These are phyloP conservation scores for Lottia scabra DNA, from an alignment of 2,888 invertebrate genomes.

Conservation along the genomic window DNA sequence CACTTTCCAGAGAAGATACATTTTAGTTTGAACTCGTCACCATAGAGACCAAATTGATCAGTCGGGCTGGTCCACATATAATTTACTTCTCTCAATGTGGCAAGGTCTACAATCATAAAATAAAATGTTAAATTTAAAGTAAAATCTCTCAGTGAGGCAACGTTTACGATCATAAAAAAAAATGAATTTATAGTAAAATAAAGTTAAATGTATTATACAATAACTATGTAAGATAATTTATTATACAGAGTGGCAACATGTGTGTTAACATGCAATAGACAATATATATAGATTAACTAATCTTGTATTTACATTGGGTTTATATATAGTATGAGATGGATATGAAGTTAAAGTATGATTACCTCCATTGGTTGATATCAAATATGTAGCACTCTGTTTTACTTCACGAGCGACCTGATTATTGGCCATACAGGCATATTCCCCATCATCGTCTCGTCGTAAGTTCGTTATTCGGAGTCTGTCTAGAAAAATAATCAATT, in stretches of 20 bases:
- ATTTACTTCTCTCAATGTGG: neutral
- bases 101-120: neutral
- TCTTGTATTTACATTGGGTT: too few species aligned
- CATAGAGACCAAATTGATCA: constrained; percentile 86
- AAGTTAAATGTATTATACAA: too few species aligned
- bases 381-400: constrained; percentile 46
- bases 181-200: too few species aligned
- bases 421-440: constrained; percentile 95
- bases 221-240: too few species aligned
- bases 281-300: too few species aligned
- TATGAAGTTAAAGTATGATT: constrained; percentile 27
- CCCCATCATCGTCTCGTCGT: constrained; percentile 83
- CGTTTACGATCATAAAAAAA: too few species aligned
- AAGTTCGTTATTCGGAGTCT: constrained; percentile 97
- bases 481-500: constrained; percentile 71
- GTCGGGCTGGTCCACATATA: constrained; percentile 82
- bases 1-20: constrained; percentile 96
- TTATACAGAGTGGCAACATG: too few species aligned
- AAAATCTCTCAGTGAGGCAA: too few species aligned
- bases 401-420: constrained; percentile 78
- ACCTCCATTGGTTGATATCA: constrained; percentile 47
- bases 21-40: constrained; percentile 84
- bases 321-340: neutral
- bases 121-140: too few species aligned
- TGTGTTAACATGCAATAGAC: too few species aligned